Conservation (phyloP, 92 coral and sea anemone species). For the Meandrina meandrites region DNA sequence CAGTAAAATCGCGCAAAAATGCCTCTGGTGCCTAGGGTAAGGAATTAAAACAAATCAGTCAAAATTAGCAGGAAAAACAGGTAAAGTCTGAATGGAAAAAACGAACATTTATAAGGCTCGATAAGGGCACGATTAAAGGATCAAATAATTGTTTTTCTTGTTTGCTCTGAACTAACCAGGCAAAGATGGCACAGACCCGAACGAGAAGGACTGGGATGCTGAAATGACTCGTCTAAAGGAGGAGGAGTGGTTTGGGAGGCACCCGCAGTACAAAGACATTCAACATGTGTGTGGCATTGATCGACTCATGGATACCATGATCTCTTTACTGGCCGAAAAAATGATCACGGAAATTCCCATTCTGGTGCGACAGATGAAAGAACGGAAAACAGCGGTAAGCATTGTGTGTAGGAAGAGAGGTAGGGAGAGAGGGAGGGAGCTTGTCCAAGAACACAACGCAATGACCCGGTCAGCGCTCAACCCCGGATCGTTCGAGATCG, state of each 20-base stretch:
- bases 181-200: conserved; percentile 75
- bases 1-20: too few species aligned
- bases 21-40: too few species aligned
- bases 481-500: too few species aligned
- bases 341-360: conserved; percentile 71
- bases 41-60: too few species aligned
- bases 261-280: conserved; percentile 62
- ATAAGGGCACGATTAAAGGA: too few species aligned
- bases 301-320: conserved; percentile 74
- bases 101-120: too few species aligned
- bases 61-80: too few species aligned
- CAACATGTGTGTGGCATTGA: conserved; percentile 72
- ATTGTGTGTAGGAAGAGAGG: too few species aligned
- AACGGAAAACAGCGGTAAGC: conserved; percentile 40
- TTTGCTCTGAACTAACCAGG: conserved; percentile 53
- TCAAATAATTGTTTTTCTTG: not conserved
- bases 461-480: too few species aligned
- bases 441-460: too few species aligned
- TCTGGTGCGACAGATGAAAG: conserved; percentile 60
- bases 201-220: conserved; percentile 81
- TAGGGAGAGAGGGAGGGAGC: too few species aligned
- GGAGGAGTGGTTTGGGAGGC: conserved; percentile 65
- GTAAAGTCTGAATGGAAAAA: too few species aligned
- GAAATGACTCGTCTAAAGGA: conserved; percentile 65
- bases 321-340: conserved; percentile 67